Conservation (phyloP, 1,140 invertebrate genomes). For the Conus ventricosus region DNA sequence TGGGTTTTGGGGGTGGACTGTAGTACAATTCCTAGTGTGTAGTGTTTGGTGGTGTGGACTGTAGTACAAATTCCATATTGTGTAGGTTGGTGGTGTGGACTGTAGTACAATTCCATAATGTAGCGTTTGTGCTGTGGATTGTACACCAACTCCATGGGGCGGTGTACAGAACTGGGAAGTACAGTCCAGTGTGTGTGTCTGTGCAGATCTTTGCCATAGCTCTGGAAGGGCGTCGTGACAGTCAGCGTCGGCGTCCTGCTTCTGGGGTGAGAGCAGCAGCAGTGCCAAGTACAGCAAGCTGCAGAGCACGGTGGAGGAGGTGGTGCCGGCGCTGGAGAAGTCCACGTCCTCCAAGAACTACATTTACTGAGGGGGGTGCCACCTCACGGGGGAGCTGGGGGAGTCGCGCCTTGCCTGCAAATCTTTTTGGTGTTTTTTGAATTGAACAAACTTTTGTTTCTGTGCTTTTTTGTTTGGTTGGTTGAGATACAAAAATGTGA, state of each 20-base stretch:
- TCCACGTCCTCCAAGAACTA: conserved; percentile 58
- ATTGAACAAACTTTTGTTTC: not conserved
- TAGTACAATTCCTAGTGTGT: too few species aligned
- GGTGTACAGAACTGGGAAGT: too few species aligned
- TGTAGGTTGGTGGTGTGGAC: too few species aligned
- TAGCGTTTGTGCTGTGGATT: too few species aligned
- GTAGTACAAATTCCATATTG: too few species aligned
- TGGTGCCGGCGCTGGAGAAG: conserved; percentile 65
- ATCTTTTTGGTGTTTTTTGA: not conserved
- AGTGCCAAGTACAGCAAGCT: conserved; percentile 54
- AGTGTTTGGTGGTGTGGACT: too few species aligned
- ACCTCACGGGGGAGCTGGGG: not conserved
- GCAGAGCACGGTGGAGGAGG: conserved; percentile 58
- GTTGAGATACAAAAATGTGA: too few species aligned
- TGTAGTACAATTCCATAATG: too few species aligned
- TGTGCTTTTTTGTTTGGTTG: too few species aligned
- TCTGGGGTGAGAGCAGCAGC: conserved; percentile 32
- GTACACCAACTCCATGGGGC: too few species aligned
- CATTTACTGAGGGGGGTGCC: conserved; percentile 52
- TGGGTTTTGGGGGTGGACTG: too few species aligned
- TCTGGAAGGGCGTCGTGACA: conserved; percentile 62
- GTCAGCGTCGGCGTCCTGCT: conserved; percentile 32
- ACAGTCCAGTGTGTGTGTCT: not conserved
- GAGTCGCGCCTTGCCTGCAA: not conserved
- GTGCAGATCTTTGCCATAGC: conserved; percentile 66